These are phyloP conservation scores for Coreius guichenoti DNA, from an alignment of 2,797 vertebrate species.

Conservation along the genomic window DNA sequence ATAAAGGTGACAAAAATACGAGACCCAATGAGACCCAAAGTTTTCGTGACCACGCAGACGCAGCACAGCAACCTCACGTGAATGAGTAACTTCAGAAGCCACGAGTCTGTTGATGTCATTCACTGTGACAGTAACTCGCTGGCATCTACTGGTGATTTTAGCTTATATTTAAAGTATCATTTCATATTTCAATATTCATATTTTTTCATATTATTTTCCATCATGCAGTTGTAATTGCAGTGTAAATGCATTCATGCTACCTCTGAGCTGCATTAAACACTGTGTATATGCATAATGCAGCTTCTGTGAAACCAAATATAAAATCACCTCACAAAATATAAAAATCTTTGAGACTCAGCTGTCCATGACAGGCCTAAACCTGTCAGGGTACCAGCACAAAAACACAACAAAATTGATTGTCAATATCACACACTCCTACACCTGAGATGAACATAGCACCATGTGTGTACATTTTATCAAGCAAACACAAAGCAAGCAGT, in stretches of 20 bases:
- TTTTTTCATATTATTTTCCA: not conserved
- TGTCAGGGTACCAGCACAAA: not conserved
- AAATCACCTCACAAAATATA: not conserved
- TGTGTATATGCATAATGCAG: not conserved
- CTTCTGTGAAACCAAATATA: not conserved
- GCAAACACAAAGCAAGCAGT: slow-evolving; percentile 20
- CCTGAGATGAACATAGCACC: not conserved
- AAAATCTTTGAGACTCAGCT: not conserved
- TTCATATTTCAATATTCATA: not conserved
- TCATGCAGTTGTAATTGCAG: not conserved
- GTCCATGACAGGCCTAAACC: not conserved
- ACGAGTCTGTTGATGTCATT: too few species aligned
- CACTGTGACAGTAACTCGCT: too few species aligned
- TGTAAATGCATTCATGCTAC: not conserved
- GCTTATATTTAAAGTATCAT: not conserved
- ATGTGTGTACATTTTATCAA: not conserved
- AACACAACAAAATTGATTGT: not conserved
- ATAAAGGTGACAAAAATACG: too few species aligned
- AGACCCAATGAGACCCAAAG: too few species aligned
- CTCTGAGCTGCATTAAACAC: not conserved
- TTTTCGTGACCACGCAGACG: too few species aligned
- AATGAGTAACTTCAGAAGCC: too few species aligned
- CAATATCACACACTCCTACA: not conserved
- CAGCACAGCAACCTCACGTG: too few species aligned
- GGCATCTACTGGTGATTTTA: not conserved